Conservation (phyloP, 2,888 invertebrate species). For the Autographa pulchrina region DNA sequence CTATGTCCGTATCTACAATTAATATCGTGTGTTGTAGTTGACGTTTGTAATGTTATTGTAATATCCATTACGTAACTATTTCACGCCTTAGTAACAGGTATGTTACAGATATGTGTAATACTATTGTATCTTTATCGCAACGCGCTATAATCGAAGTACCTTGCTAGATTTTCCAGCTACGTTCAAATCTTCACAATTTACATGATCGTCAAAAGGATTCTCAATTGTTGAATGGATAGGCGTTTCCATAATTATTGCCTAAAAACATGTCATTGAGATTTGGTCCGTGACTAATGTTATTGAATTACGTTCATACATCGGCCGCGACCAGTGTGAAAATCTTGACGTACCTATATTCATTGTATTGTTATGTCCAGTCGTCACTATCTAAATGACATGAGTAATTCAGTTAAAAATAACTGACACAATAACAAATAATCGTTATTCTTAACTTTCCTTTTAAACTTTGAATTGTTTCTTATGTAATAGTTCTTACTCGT, state of each 20-base stretch:
- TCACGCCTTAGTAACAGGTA: constrained; percentile 28
- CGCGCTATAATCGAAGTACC: constrained; percentile 23
- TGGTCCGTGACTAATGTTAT: constrained; percentile 41
- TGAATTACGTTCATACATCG: constrained; percentile 35
- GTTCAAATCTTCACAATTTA: constrained; percentile 20
- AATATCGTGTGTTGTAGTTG: constrained; percentile 27
- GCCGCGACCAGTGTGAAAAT: constrained; percentile 31
- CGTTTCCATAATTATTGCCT: constrained; percentile 21
- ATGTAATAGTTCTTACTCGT: constrained; percentile 2
- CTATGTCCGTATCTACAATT: constrained; percentile 22
- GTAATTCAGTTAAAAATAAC: not conserved
- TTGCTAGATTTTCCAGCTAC: constrained; percentile 20
- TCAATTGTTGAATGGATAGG: constrained; percentile 14
- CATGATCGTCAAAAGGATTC: constrained; percentile 14
- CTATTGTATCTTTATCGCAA: constrained; percentile 46
- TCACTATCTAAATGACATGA: not conserved
- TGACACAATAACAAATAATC: constrained; percentile 4
- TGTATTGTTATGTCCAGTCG: constrained; percentile 34
- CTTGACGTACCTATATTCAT: constrained; percentile 13
- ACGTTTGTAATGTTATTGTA: constrained; percentile 48
- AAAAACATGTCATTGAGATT: constrained; percentile 41
- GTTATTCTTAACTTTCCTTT: not conserved
- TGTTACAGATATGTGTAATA: constrained; percentile 38
- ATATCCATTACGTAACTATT: constrained; percentile 46
- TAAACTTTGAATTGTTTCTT: not conserved